phyloP scores from a whole-genome alignment of 1,140 invertebrate genomes.

The Drosophila hydei region DNA sequence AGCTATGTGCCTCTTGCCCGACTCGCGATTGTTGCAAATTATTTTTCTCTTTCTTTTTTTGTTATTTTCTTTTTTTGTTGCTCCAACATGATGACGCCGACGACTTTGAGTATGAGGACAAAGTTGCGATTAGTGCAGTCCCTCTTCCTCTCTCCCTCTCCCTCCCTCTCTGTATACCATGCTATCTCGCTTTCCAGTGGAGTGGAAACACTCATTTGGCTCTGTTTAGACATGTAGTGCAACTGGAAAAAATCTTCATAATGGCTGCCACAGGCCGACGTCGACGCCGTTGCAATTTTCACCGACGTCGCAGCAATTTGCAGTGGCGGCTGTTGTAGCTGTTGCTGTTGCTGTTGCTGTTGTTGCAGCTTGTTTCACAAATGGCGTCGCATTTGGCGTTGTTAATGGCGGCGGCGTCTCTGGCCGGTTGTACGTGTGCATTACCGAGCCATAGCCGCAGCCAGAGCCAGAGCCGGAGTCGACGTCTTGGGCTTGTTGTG shows the following conservation, averaged over 20 bases:
- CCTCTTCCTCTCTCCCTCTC: neutral
- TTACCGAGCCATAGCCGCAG: slow-evolving; percentile 26
- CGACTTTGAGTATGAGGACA: slow-evolving; percentile 40
- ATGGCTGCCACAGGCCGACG: slow-evolving; percentile 69
- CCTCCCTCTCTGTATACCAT: neutral
- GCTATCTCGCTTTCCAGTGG: slow-evolving; percentile 21
- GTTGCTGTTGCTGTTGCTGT: slow-evolving; percentile 41
- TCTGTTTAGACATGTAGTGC: slow-evolving; percentile 76
- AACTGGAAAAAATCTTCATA: slow-evolving; percentile 79
- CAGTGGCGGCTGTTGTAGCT: slow-evolving; percentile 38
- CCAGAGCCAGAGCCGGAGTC: slow-evolving; percentile 17
- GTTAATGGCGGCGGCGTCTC: slow-evolving; percentile 71
- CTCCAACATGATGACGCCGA: slow-evolving; percentile 17
- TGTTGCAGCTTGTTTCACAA: slow-evolving; percentile 78
- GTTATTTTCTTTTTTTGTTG: neutral
- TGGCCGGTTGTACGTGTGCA: slow-evolving; percentile 55
- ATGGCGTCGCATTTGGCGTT: slow-evolving; percentile 80
- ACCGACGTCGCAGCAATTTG: slow-evolving; percentile 67
- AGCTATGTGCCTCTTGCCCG: slow-evolving; percentile 15
- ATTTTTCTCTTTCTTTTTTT: slow-evolving; percentile 41
- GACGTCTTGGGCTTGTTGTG: slow-evolving; percentile 80
- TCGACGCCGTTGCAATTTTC: slow-evolving; percentile 72
- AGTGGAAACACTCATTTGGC: slow-evolving; percentile 73
- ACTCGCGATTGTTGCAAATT: slow-evolving; percentile 58
- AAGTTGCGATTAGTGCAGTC: slow-evolving; percentile 63